Evolutionary conservation across 2,797 vertebrate genomes (phyloP).

Genomic region (Trichosurus vulpecula): DNA sequence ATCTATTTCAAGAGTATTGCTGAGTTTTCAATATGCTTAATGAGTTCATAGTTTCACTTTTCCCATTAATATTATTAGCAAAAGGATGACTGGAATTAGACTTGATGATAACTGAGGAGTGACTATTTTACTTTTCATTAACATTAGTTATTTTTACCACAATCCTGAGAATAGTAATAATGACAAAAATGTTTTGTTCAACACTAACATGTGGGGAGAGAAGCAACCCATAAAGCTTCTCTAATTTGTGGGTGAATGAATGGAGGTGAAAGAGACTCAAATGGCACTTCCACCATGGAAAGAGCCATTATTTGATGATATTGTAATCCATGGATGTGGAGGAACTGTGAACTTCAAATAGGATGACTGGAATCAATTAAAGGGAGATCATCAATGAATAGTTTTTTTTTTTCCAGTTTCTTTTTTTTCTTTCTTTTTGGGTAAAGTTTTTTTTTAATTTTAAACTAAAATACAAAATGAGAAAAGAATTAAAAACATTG

Average conservation of each 20-base stretch:
- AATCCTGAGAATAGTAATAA: constrained; percentile 29
- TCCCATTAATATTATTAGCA: constrained; percentile 60
- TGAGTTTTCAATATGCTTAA: constrained; percentile 69
- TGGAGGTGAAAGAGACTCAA: not conserved
- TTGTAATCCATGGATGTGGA: not conserved
- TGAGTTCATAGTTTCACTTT: constrained; percentile 58
- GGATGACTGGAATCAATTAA: not conserved
- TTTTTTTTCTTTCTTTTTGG: no score
- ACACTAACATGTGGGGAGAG: not conserved
- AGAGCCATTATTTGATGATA: not conserved
- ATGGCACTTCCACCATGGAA: not conserved
- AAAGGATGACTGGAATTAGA: constrained; percentile 54
- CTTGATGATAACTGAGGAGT: constrained; percentile 60
- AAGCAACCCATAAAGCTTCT: not conserved
- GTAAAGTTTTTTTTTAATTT: no score
- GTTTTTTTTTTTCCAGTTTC: no score
- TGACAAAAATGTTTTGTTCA: constrained; percentile 4
- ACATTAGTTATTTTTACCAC: constrained; percentile 27
- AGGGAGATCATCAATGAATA: not conserved
- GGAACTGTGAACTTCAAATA: not conserved
- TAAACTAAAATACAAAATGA: no score
- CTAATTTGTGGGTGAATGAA: not conserved
- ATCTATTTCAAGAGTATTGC: constrained; percentile 59
- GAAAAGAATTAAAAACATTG: no score
- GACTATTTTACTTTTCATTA: constrained; percentile 59